phyloP scores from a whole-genome alignment of 2,113 vertebrate genomes.

The Oxygymnocypris stewartii region DNA sequence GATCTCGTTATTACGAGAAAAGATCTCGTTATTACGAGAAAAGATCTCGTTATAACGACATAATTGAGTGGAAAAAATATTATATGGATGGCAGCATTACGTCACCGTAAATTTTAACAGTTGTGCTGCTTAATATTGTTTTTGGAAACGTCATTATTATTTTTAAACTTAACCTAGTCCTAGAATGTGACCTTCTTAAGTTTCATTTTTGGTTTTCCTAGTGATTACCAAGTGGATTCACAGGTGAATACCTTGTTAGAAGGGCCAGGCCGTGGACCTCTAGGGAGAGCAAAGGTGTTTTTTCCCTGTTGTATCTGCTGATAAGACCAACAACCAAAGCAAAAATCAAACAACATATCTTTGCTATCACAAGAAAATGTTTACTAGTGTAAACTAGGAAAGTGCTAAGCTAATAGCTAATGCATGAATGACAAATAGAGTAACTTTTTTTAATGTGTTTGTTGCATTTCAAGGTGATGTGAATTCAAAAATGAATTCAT shows the following conservation, averaged over 20 bases:
- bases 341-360: conserved; percentile 41
- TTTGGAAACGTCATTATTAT: no score
- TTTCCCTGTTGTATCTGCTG: conserved; percentile 65
- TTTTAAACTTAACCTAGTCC: no score
- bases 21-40: no score
- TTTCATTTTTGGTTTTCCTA: neutral
- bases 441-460: neutral
- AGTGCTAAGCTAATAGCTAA: neutral
- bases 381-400: neutral
- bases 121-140: no score
- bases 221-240: conserved; percentile 17
- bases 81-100: no score
- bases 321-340: conserved; percentile 46
- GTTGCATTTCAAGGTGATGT: neutral
- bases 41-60: no score
- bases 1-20: no score
- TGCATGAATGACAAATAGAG: neutral
- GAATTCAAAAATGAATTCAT: no score
- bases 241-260: conserved; percentile 66
- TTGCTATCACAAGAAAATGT: neutral
- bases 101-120: no score
- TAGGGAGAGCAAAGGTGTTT: conserved; percentile 64
- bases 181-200: no score
- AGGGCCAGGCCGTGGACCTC: conserved; percentile 53
- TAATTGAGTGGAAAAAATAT: no score